These are phyloP conservation scores for Hyles euphorbiae DNA, from an alignment of 1,140 invertebrate species.

Conservation along the genomic window DNA sequence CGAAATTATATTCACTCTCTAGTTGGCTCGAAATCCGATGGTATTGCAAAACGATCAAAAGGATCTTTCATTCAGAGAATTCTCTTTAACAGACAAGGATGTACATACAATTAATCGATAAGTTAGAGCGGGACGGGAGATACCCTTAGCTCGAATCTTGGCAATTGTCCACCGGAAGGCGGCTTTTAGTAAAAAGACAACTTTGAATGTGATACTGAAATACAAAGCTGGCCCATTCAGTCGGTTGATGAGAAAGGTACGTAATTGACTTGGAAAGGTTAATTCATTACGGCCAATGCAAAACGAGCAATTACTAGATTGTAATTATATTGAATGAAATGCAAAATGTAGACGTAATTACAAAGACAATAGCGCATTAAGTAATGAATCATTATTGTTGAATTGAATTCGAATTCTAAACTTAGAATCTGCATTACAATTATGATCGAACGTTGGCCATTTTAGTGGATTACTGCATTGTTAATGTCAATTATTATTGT, in stretches of 20 bases:
- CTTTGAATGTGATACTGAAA: constrained; percentile 51
- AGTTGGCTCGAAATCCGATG: constrained; percentile 52
- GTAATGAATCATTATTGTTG: too few species aligned
- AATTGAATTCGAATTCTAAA: too few species aligned
- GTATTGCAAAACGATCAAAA: constrained; percentile 65
- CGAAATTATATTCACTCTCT: constrained; percentile 62
- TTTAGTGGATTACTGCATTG: too few species aligned
- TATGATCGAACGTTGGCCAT: too few species aligned
- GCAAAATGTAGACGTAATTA: too few species aligned
- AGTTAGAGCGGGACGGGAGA: constrained; percentile 29
- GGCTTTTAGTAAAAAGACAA: constrained; percentile 58
- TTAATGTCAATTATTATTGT: too few species aligned
- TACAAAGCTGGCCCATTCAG: constrained; percentile 62
- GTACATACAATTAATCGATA: constrained; percentile 21
- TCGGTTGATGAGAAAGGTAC: constrained; percentile 28
- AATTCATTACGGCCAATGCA: constrained; percentile 27
- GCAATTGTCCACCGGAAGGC: constrained; percentile 71
- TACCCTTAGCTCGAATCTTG: constrained; percentile 56
- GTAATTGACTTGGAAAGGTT: constrained; percentile 41
- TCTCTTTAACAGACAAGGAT: constrained; percentile 37
- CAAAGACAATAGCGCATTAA: too few species aligned
- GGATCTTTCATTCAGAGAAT: constrained; percentile 68
- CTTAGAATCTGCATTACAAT: too few species aligned
- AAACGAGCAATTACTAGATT: constrained; percentile 8
- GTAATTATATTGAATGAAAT: too few species aligned